These are phyloP conservation scores for Astyanax mexicanus DNA, from an alignment of 2,797 vertebrate species.

Conservation along the genomic window DNA sequence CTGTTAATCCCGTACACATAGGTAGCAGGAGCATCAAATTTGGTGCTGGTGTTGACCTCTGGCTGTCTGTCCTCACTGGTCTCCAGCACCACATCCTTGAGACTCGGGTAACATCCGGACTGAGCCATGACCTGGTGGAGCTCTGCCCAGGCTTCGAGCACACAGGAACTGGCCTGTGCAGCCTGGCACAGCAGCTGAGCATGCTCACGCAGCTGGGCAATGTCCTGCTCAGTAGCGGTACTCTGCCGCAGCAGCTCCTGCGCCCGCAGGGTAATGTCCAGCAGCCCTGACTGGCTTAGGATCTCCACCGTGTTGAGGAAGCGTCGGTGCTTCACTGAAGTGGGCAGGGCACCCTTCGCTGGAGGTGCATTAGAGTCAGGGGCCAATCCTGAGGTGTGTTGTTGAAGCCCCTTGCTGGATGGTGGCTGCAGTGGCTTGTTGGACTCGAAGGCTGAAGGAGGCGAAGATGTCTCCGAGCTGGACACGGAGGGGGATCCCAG, in stretches of 20 bases:
- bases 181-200: conserved; percentile 73
- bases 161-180: conserved; percentile 27
- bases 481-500: conserved; percentile 56
- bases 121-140: conserved; percentile 70
- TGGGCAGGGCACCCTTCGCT: conserved; percentile 33
- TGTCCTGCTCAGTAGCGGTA: conserved; percentile 64
- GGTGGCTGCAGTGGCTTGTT: too few relatives aligned
- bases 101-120: conserved; percentile 70
- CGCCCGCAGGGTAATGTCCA: conserved; percentile 76
- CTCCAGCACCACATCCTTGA: conserved; percentile 53
- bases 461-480: conserved; percentile 63
- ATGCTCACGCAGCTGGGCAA: conserved; percentile 75
- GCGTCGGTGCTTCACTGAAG: conserved; percentile 61
- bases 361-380: conserved; percentile 9
- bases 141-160: conserved; percentile 57
- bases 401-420: conserved; percentile 36
- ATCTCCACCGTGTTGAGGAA: conserved; percentile 77
- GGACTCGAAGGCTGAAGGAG: conserved; percentile 40
- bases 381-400: conserved; percentile 26
- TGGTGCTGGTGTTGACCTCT: conserved; percentile 6
- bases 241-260: conserved; percentile 77
- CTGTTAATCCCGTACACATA: conserved; percentile 17
- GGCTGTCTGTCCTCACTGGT: conserved; percentile 13
- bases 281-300: conserved; percentile 74
- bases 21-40: conserved; percentile 17